Conservation (phyloP, 2,888 invertebrate species). For the Drosophila pegasa region DNA sequence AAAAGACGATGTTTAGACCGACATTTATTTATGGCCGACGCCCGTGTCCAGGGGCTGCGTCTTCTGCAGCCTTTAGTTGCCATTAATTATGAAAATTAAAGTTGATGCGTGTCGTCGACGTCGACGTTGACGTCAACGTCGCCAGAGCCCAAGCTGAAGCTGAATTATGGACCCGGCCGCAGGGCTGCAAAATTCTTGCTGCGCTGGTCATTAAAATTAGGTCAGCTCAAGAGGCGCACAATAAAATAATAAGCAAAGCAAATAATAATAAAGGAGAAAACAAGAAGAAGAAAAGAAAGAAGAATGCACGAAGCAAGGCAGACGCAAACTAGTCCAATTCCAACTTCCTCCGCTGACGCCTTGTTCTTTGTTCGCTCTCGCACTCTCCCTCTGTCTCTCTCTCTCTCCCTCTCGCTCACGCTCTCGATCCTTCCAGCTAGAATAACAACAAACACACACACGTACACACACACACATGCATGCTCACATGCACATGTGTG, state of each 20-base stretch:
- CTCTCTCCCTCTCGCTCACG: slow-evolving; percentile 6
- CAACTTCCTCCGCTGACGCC: slow-evolving; percentile 33
- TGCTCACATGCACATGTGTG: slow-evolving; percentile 5
- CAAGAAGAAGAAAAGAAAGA: slow-evolving; percentile 25
- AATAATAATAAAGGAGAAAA: slow-evolving; percentile 15
- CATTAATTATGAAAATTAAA: slow-evolving; percentile 78
- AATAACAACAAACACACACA: slow-evolving; percentile 48
- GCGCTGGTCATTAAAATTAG: slow-evolving; percentile 74
- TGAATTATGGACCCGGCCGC: slow-evolving; percentile 57
- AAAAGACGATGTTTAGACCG: slow-evolving; percentile 50
- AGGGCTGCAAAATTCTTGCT: slow-evolving; percentile 27
- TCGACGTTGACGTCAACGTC: slow-evolving; percentile 48
- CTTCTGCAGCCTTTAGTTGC: slow-evolving; percentile 47
- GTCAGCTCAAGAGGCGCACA: slow-evolving; percentile 59
- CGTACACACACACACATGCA: slow-evolving; percentile 21
- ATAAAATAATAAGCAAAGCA: slow-evolving; percentile 23
- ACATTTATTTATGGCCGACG: slow-evolving; percentile 57
- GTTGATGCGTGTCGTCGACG: slow-evolving; percentile 72
- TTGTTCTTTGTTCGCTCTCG: slow-evolving; percentile 30
- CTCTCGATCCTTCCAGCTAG: slow-evolving; percentile 69
- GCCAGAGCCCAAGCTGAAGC: slow-evolving; percentile 26
- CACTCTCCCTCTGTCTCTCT: slow-evolving; percentile 3
- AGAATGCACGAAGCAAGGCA: slow-evolving; percentile 22
- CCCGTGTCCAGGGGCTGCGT: slow-evolving; percentile 23
- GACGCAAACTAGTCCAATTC: slow-evolving; percentile 64